Evolutionary conservation across 2,888 invertebrate species (phyloP), one percentile per base, ranked within the genome.

Genomic region (Tachina lurida): DNA sequence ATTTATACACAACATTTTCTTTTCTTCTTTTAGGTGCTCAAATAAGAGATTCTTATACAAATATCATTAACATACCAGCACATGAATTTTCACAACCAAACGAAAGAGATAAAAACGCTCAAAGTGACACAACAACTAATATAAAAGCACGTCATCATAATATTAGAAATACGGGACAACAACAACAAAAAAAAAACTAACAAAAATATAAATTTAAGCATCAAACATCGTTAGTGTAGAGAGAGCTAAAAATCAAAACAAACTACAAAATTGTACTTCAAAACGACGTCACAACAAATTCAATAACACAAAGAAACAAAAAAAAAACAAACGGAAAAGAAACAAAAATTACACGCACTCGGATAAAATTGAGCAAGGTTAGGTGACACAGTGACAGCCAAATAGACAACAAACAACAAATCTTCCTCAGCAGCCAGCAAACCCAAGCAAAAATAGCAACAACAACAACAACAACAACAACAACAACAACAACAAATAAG

Each of bases 321-420:
- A 56, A 12, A 19, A 62, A 22, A 52, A n/a, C 22, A 41, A 19
- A 12, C 47, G 10, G 1, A 31, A 60, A 49, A n/a, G 10, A 54
- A 65, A 41, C 39, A 49, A 39, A 74, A 62, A 54, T 76, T 43
- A 47, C 31, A 63, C 54, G 67, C 47, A 49, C 47, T 17, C 47
- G 49, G 15, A 63, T 54, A 60, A 79, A 76, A 80, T 86, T 86
- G 86, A 76, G 83, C 85, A 86, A 83, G 85, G 83, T 83, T 86
- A 83, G 78, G 83, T 83, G 78, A 63, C 60, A 74, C 56, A 74
- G 63, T 58, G 81, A 70, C 74, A 70, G 41, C 54, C 47, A 56
- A 47, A 10, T n/a, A 63, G 31, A 9, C 70, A 67, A 47, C 56
- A 70, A 75, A 19, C 19, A 49, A 58, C 31, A 68, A 71, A 71